phyloP scores from a whole-genome alignment of 2,797 vertebrate genomes.

The Falco berigora region DNA sequence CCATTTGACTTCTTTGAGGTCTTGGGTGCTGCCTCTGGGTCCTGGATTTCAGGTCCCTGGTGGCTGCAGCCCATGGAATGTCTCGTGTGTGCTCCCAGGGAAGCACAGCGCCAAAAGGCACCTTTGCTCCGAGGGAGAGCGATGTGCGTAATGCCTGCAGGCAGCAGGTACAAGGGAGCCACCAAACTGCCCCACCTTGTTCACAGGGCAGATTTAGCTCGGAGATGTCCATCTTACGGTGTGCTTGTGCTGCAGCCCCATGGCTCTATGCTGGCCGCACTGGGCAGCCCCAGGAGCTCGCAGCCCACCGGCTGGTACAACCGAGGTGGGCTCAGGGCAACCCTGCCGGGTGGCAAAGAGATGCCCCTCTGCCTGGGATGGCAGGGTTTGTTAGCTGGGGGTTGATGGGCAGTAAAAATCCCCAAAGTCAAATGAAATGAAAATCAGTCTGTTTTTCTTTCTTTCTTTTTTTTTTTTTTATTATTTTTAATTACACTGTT shows the following conservation, averaged over 20 bases:
- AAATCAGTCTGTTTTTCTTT: background rate
- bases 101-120: background rate
- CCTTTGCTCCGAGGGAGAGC: background rate
- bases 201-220: too few species aligned
- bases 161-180: background rate
- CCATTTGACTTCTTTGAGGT: background rate
- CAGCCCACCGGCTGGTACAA: too few species aligned
- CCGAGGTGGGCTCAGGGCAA: background rate
- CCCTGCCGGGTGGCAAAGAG: background rate
- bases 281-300: background rate
- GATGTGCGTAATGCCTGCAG: background rate
- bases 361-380: background rate
- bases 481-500: too few species aligned
- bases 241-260: too few species aligned
- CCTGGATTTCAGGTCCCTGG: background rate
- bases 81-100: background rate
- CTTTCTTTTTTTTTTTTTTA: too few species aligned
- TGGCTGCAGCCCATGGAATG: background rate
- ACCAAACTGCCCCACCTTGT: background rate
- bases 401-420: background rate
- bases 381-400: background rate
- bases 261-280: background rate
- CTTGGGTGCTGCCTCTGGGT: background rate
- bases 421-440: background rate
- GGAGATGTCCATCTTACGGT: background rate